These are phyloP conservation scores for Enteromius paludinosus DNA, from an alignment of 2,797 vertebrate species.

Conservation along the genomic window DNA sequence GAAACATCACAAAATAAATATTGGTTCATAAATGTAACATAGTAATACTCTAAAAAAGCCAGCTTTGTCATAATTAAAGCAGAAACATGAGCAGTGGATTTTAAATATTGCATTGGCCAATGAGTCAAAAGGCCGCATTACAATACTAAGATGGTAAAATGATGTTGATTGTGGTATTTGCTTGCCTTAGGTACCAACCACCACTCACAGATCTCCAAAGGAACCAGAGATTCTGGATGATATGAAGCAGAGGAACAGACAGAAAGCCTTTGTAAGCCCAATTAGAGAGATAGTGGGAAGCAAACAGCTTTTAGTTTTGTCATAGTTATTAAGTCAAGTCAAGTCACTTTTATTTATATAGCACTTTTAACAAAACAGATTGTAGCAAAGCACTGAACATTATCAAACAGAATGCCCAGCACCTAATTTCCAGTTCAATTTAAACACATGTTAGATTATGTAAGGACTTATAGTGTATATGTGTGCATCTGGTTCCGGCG, in stretches of 20 bases:
- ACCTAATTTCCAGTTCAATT: no score
- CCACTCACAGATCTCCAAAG: constrained; percentile 82
- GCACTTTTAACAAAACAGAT: no score
- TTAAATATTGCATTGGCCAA: not conserved
- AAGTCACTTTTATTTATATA: no score
- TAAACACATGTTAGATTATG: no score
- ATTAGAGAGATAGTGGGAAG: not conserved
- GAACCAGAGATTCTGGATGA: constrained; percentile 77
- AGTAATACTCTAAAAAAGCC: not conserved
- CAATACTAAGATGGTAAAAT: not conserved
- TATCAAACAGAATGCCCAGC: no score
- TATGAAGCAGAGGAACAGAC: constrained; percentile 79
- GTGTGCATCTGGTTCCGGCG: no score
- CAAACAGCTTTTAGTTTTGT: not conserved
- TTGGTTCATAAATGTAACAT: not conserved
- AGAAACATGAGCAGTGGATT: not conserved
- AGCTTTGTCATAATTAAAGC: not conserved
- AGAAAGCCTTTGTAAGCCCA: constrained; percentile 79
- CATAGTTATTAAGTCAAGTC: not conserved
- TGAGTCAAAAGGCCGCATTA: not conserved
- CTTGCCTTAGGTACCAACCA: constrained; percentile 82
- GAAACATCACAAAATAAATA: not conserved
- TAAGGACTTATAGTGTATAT: no score
- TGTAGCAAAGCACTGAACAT: no score
- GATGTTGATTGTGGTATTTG: not conserved